Base-by-base conservation (phyloP, 2,888 invertebrate species). In the Apantesis nais region DNA sequence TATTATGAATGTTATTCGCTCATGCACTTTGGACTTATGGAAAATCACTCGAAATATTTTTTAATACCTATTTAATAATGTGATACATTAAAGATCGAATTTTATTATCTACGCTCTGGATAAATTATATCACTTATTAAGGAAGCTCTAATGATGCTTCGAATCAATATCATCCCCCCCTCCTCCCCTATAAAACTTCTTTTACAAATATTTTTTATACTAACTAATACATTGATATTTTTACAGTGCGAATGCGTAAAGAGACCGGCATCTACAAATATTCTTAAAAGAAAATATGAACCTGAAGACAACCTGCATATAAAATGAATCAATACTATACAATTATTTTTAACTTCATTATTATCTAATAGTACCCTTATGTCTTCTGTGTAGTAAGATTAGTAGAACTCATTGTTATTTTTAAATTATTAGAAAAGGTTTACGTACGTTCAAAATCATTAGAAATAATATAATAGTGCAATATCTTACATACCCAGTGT, bases 241-340 rank as follows among this genome's bases (percentile, higher is more conserved):
- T 94, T 91, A 72, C 93, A 95, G 95, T 95, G 95, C 88, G 94
- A 82, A 94, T 95, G 93, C 94, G 95, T 74, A 93, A 90, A 85
- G 95, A 94, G 87, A 94, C 93, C 63, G 95, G 94, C 62, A 90
- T 94, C 85, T 94, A 94, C 88, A 95, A 92, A 86, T 95, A 94
- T 88, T 94, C 95, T 73, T 95, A 92, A 83, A 72, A 64, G 60
- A 63, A 65, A 69, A 64, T n/a, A 48, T 34, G 60, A 37, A 62
- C 64, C 52, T 48, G 65, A 75, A 72, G 75, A 71, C 65, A 39
- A 67, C 67, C 66, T 67, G 73, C 37, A 55, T 52, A 52, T 68
- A 55, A 63, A 75, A n/a, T 67, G 72, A 74, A 73, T 71, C 71
- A 69, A 52, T 52, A 65, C 39, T 41, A 48, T 64, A 61, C 48